Base-by-base conservation (phyloP, 1,140 invertebrate genomes). In the Ostrea denselamellosa region DNA sequence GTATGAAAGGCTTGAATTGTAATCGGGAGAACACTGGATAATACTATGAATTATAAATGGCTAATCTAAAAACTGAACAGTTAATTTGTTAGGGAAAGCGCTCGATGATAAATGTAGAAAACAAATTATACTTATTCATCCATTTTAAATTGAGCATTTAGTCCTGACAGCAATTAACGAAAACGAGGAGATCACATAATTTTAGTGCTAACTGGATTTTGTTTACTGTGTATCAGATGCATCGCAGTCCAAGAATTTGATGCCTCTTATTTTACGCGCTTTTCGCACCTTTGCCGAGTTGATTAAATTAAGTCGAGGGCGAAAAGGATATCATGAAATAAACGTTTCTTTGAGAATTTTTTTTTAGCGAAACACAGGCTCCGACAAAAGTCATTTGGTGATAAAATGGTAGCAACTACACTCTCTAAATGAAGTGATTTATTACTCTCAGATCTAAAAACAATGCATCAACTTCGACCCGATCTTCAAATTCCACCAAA, bases 191-290 rank as follows among this genome's bases (percentile, higher is more conserved):
- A 28, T 28, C 68, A 77, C 68, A 77, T 77, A 77, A 77, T 34
- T 77, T 77, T 77, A 77, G n/a, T 8, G 68, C 68, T 77, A 77
- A 77, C 25, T 77, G 68, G 68, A 77, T 77, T 77, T 77, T 28
- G 68, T 9, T 14, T 77, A 77, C 28, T 77, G 14, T 34, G 25
- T 77, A 77, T 34, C 28, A 25, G 14, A 77, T 77, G 14, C 68
- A 77, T 77, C 68, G 9, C 28, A 28, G 8, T 25, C 9, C 25
- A 1, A 34, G 68, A 77, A n/a, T 77, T 34, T 77, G 14, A 62
- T 62, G 58, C n/a, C 9, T 17, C n/a, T 17, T 62, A n/a, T 68
- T 68, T 77, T 77, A 77, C 12, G 28, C 68, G 25, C 28, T 77
- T 77, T 77, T 77, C 22, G 1, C 68, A 77, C 68, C 68, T 77